Evolutionary conservation across 2,113 vertebrate genomes (phyloP), one percentile per base, ranked within the genome.

Genomic region (Neofelis nebulosa): DNA sequence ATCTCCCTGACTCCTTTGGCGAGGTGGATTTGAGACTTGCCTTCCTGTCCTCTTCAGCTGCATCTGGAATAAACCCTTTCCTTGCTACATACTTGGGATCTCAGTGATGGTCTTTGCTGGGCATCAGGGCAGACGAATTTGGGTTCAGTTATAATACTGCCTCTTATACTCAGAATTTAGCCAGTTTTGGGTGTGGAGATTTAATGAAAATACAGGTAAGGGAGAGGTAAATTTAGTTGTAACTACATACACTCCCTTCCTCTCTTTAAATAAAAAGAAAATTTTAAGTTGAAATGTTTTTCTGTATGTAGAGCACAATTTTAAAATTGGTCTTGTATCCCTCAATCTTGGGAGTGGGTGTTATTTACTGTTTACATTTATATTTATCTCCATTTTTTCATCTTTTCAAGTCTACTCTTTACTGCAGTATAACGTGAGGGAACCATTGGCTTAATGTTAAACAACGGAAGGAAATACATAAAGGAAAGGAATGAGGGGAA

Each of bases 341-440:
- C 19, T 94, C 76, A 25, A 41, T 52, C 48, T 83, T 95, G 36
- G 73, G 45, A 4, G 27, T 61, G 45, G 14, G 16, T 9, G 6
- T 65, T 78, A 71, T 76, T 97, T 95, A 84, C 68, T 71, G 4
- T 97, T 92, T 92, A 90, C 29, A 66, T 91, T 95, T 82, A 36
- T 89, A 41, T 95, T 96, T 96, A 76, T 90, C 68, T 92, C 16
- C 57, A 57, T 57, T 79, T 93, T 74, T 83, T 74, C 31, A 65
- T 84, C 10, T 61, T 95, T 91, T 81, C 55, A 97, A 91, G 66
- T 95, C 33, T 94, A 9, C 55, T 90, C 0, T 57, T 97, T 93
- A 61, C n/a, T 48, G 48, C 11, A 55, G 36, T 80, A 31, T 69
- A 89, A 73, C 93, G 38, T 87, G 86, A 88, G 16, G 41, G 55